A percentile compares a stretch with the other conserved stretches of the same genome.
These are phyloP conservation scores for Cryptoprocta ferox DNA, from an alignment of 2,797 vertebrate species.

Conservation along the genomic window DNA sequence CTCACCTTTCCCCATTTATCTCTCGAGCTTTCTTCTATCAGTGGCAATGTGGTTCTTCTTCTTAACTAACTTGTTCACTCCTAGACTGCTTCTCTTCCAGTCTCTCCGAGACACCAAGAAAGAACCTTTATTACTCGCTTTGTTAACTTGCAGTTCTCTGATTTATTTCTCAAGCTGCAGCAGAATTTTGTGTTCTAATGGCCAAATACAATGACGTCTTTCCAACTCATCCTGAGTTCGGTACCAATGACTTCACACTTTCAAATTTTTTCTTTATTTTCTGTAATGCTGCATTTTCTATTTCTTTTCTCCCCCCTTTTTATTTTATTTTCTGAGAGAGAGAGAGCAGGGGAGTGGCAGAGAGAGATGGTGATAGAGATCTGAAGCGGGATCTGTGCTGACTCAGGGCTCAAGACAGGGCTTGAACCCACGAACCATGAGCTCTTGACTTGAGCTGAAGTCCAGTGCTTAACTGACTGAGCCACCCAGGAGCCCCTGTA, in stretches of 20 bases:
- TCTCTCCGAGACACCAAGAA: not conserved
- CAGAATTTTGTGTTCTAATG: not conserved
- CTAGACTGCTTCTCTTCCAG: not conserved
- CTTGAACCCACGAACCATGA: no score
- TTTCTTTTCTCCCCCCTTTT: not conserved
- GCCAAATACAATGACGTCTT: not conserved
- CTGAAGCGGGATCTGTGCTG: no score
- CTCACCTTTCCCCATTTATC: not conserved
- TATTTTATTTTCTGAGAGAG: no score
- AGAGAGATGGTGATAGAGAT: no score
- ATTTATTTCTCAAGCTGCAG: not conserved
- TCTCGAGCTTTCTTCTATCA: not conserved
- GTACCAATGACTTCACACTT: not conserved
- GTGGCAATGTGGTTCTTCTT: not conserved
- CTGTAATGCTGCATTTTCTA: not conserved
- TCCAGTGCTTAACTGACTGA: no score
- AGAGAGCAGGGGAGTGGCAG: no score
- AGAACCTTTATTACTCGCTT: not conserved
- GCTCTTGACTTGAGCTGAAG: no score
- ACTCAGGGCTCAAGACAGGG: no score
- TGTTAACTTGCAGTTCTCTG: not conserved
- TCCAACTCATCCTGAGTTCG: not conserved
- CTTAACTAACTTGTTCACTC: not conserved
- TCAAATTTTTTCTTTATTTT: not conserved
- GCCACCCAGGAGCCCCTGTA: no score